Conservation (phyloP, 1,140 invertebrate genomes). For the Euwallacea similis region DNA sequence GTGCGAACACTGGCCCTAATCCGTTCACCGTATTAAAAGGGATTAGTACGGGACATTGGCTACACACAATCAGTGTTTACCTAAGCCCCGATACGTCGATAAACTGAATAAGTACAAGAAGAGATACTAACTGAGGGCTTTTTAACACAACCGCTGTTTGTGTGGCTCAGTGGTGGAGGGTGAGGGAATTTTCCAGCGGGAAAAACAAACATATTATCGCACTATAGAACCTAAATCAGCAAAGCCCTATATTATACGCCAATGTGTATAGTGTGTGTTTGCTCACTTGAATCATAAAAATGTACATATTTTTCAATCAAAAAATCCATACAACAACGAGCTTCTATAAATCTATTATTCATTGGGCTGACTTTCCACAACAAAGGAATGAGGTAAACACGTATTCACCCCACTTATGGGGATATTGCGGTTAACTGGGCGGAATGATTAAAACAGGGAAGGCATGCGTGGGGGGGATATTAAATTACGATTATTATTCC, state of each 20-base stretch:
- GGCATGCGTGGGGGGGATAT: not conserved
- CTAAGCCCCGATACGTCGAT: conserved; percentile 45
- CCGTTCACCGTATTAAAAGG: conserved; percentile 39
- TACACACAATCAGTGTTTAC: conserved; percentile 47
- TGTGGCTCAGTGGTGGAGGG: too few species aligned
- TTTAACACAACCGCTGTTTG: conserved; percentile 19
- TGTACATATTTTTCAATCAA: not conserved
- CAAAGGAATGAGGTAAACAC: conserved; percentile 9
- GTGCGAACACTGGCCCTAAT: conserved; percentile 43
- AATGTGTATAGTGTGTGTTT: too few species aligned
- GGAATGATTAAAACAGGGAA: conserved; percentile 11
- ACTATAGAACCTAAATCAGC: too few species aligned
- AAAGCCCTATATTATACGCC: too few species aligned
- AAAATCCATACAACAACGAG: not conserved
- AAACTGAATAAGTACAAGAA: conserved; percentile 32
- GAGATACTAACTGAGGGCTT: conserved; percentile 31
- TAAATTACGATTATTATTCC: too few species aligned
- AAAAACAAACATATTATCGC: too few species aligned
- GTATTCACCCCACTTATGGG: not conserved
- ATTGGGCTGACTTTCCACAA: conserved; percentile 4
- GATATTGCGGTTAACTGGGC: conserved; percentile 8
- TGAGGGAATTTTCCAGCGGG: too few species aligned
- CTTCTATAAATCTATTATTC: conserved; percentile 6
- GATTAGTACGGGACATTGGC: conserved; percentile 45
- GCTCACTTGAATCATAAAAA: not conserved